Base-by-base conservation (phyloP, 2,888 invertebrate species). In the Tuberolachnus salignus region DNA sequence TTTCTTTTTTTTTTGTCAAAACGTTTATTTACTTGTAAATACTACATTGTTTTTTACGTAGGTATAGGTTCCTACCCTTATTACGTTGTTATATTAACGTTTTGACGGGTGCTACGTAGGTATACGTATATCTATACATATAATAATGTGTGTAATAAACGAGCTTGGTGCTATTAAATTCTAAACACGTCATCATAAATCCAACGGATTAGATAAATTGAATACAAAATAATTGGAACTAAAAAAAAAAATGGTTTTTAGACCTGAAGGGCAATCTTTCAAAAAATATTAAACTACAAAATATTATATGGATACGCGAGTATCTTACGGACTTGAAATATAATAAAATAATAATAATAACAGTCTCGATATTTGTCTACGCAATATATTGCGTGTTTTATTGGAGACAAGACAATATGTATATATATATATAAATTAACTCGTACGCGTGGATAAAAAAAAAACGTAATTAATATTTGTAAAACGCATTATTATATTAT, bases 181-280 rank as follows among this genome's bases (percentile, higher is more conserved):
- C 66, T 21, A 67, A 75, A 66, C 44, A 75, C 75, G 75, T 75
- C 75, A 16, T 23, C 57, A 75, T 75, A 75, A 75, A 75, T 75
- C 66, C 19, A 66, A 19, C 16, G 57, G 74, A 57, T 66, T 61
- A 42, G 53, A 64, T 64, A 64, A 53, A 72, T 34, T 16, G 51
- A 34, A 42, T 46, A 44, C 19, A 55, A 10, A 53, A 66, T 14
- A 75, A 66, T 75, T 57, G 46, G 57, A 75, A 67, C 67, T 75
- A 66, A 19, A 63, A 75, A 57, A 66, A 19, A 63, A 75, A 57
- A 75, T 13, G 46, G 19, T 66, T 9, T 75, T 46, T 57, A 66
- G 14, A 26, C 46, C 21, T 57, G 66, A 75, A 75, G 34, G 75
- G 34, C 1, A 19, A 75, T 75, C 46, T 26, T 66, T 75, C 57